A percentile compares a stretch with the other conserved stretches of the same genome.
phyloP scores from a whole-genome alignment of 2,888 invertebrate species.

The Tipula helvola region DNA sequence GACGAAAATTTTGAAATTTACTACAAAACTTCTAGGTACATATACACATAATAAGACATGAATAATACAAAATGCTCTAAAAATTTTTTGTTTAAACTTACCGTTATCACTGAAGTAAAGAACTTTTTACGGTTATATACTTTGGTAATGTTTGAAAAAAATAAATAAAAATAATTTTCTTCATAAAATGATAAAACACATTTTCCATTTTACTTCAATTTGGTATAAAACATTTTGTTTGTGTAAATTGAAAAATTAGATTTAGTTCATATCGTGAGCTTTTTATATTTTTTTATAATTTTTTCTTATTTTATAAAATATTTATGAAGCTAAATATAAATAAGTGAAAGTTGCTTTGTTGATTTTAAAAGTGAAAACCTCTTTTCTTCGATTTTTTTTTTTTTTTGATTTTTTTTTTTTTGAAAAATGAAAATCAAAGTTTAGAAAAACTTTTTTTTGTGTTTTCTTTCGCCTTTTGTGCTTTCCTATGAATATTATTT shows the following conservation, averaged over 20 bases:
- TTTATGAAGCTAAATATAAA: background rate
- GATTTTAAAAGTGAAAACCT: background rate
- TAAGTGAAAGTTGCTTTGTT: background rate
- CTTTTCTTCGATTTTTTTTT: background rate
- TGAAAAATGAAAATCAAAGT: background rate
- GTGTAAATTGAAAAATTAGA: background rate
- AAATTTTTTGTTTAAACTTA: no score
- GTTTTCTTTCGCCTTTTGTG: background rate
- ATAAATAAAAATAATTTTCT: background rate
- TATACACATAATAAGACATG: no score
- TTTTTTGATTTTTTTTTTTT: background rate
- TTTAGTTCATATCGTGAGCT: background rate
- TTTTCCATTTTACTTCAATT: background rate
- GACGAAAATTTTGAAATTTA: no score
- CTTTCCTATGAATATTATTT: background rate
- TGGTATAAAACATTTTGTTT: background rate
- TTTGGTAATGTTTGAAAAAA: background rate
- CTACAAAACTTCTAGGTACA: no score
- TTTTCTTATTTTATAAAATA: no score
- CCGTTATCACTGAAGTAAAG: no score
- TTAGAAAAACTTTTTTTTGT: background rate
- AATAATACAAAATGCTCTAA: no score
- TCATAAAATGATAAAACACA: background rate
- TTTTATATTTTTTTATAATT: background rate
- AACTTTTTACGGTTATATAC: background rate